A percentile compares a stretch with the other conserved stretches of the same genome.
Evolutionary conservation across 1,140 invertebrate species (phyloP).

Genomic region (Muscidifurax raptorellus): DNA sequence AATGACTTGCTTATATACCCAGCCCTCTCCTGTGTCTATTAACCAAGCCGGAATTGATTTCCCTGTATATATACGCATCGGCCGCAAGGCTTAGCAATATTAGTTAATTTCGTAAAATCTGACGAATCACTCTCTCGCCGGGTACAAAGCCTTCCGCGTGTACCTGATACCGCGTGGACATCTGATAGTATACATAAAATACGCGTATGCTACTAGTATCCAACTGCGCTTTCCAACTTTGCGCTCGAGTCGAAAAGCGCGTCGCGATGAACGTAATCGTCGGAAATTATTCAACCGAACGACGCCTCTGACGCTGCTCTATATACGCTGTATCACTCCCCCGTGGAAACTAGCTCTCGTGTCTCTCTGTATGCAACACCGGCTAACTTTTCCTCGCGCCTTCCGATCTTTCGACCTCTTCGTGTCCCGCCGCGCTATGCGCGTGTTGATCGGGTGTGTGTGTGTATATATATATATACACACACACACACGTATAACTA

Average conservation of each 20-base stretch:
- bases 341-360: neutral
- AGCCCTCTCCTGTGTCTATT: no score
- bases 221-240: constrained; percentile 26
- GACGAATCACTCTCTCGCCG: neutral
- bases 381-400: neutral
- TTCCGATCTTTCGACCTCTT: neutral
- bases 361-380: neutral
- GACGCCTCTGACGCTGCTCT: neutral
- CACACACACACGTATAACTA: no score
- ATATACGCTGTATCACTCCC: neutral
- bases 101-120: no score
- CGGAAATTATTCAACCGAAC: constrained; percentile 39
- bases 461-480: no score
- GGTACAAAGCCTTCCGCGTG: neutral
- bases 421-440: no score
- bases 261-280: constrained; percentile 21
- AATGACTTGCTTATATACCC: no score
- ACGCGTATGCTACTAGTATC: no score
- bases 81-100: no score
- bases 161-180: neutral
- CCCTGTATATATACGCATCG: no score
- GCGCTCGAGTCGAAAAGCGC: constrained; percentile 36
- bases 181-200: no score
- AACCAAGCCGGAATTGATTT: neutral
- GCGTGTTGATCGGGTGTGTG: no score